These are phyloP conservation scores for Psilopsiagon aurifrons DNA, from an alignment of 2,113 vertebrate genomes.

Conservation along the genomic window DNA sequence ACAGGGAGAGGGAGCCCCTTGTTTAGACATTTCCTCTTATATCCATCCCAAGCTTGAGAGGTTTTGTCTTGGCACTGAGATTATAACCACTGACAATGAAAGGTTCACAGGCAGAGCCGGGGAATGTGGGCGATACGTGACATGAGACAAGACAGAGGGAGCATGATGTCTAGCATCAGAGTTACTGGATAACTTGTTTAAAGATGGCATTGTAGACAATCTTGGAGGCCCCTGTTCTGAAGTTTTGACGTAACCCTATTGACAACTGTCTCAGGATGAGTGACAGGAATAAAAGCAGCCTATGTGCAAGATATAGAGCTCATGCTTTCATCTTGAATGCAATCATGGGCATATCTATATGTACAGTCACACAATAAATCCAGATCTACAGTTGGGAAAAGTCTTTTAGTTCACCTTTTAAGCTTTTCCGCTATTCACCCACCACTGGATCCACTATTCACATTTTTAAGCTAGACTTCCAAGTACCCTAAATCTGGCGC, in stretches of 20 bases:
- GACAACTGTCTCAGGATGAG: neutral
- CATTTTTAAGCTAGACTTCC: neutral
- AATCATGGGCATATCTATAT: neutral
- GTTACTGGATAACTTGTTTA: neutral
- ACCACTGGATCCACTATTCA: neutral
- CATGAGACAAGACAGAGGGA: neutral
- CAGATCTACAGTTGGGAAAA: neutral
- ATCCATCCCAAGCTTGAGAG: neutral
- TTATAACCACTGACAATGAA: neutral
- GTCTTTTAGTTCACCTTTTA: neutral
- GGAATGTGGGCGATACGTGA: neutral
- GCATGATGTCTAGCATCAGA: rapidly evolving
- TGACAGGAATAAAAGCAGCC: neutral
- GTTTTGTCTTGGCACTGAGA: neutral
- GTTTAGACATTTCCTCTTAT: neutral
- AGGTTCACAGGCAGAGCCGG: neutral
- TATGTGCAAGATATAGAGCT: neutral
- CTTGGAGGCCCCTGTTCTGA: neutral
- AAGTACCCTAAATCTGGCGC: neutral
- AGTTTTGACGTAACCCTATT: neutral
- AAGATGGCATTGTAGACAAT: neutral
- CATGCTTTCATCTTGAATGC: neutral
- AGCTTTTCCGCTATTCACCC: neutral
- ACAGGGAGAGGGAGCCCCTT: neutral
- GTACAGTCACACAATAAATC: neutral